Evolutionary conservation across 2,113 vertebrate species (phyloP).

Genomic region (Synodontis membranacea): DNA sequence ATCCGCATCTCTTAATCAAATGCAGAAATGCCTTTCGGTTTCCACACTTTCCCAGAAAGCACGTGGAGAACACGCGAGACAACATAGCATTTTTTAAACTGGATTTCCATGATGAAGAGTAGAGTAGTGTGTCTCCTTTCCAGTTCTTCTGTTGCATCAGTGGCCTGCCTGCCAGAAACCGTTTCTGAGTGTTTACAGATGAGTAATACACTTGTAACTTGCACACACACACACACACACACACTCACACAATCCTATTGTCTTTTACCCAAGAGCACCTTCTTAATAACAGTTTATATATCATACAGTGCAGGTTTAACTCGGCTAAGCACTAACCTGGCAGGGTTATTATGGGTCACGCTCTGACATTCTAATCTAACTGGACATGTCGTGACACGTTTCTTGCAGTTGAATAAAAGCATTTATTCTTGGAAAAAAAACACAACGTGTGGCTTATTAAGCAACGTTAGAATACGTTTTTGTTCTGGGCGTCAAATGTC

Average conservation of each 20-base stretch:
- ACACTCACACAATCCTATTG: neutral
- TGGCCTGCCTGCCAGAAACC: neutral
- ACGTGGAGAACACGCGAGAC: neutral
- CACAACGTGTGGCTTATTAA: neutral
- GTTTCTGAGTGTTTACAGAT: neutral
- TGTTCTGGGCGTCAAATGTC: neutral
- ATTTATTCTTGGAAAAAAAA: neutral
- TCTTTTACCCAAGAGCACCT: neutral
- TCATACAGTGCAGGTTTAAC: neutral
- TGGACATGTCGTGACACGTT: neutral
- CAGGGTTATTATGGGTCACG: neutral
- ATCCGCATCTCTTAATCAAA: neutral
- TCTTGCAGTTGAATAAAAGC: neutral
- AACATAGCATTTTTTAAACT: neutral
- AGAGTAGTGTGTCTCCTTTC: neutral
- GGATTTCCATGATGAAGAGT: neutral
- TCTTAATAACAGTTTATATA: neutral
- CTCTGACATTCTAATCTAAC: neutral
- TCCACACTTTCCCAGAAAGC: neutral
- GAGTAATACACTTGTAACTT: neutral
- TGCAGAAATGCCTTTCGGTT: neutral
- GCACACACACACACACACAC: neutral
- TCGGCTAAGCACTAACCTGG: neutral
- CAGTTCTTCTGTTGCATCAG: neutral
- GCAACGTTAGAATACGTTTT: neutral